Conservation (phyloP, 1,140 invertebrate species). For the Antheraea mylitta region DNA sequence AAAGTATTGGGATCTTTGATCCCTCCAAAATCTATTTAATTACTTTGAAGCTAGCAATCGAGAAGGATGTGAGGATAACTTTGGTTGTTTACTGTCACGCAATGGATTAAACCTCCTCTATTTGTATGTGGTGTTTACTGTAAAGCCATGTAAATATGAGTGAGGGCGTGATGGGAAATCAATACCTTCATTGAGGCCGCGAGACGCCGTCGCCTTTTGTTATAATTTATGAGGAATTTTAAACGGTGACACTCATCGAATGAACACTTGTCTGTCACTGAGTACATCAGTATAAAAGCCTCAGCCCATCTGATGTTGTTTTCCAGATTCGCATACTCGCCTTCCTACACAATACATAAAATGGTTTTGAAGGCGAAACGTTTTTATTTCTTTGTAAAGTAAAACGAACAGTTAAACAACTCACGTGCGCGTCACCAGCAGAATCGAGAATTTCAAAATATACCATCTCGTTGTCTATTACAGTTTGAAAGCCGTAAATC, state of each 20-base stretch:
- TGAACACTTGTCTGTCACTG: slow-evolving; percentile 90
- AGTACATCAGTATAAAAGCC: slow-evolving; percentile 91
- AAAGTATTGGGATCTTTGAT: background rate
- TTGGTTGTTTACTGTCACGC: background rate
- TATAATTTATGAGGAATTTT: slow-evolving; percentile 89
- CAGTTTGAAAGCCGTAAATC: slow-evolving; percentile 86
- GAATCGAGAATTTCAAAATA: slow-evolving; percentile 90
- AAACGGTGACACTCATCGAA: slow-evolving; percentile 91
- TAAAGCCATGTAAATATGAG: background rate
- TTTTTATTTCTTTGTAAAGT: background rate
- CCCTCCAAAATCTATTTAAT: too few relatives aligned
- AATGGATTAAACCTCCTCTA: background rate
- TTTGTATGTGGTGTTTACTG: background rate
- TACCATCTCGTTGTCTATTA: slow-evolving; percentile 88
- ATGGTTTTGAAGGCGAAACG: background rate
- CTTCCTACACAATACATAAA: slow-evolving; percentile 76
- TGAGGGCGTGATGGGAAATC: background rate
- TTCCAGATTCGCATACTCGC: slow-evolving; percentile 84
- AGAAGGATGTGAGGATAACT: background rate
- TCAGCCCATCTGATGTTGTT: slow-evolving; percentile 91
- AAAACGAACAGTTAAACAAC: slow-evolving; percentile 42
- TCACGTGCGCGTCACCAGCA: slow-evolving; percentile 85
- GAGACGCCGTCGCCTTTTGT: slow-evolving; percentile 83
- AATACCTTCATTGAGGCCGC: slow-evolving; percentile 51
- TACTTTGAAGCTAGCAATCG: background rate